These are phyloP conservation scores for Elegia similella DNA, from an alignment of 2,888 invertebrate species.

Conservation along the genomic window DNA sequence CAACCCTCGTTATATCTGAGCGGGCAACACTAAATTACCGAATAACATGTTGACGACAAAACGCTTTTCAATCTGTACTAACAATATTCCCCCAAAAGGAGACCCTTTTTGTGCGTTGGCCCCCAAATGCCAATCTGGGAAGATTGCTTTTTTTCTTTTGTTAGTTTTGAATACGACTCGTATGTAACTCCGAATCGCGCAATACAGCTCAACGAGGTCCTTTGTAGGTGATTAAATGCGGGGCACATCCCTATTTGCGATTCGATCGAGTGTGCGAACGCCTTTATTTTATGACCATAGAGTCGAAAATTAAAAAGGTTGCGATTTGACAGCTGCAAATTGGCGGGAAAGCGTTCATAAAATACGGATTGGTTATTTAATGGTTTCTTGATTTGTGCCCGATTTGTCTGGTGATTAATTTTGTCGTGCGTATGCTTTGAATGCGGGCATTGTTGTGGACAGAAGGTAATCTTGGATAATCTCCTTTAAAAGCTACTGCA, in stretches of 20 bases:
- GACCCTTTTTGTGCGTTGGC: conserved; percentile 57
- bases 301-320: conserved; percentile 22
- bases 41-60: conserved; percentile 80
- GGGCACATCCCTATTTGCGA: conserved; percentile 39
- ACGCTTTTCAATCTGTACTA: conserved; percentile 75
- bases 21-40: conserved; percentile 79
- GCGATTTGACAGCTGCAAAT: conserved; percentile 17
- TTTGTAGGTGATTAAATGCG: conserved; percentile 80
- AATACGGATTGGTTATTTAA: conserved; percentile 77
- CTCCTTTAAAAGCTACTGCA: conserved; percentile 1
- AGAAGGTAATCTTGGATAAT: conserved; percentile 13
- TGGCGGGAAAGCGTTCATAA: conserved; percentile 35
- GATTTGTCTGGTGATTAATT: conserved; percentile 74
- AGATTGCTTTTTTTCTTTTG: conserved; percentile 82
- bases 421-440: conserved; percentile 47
- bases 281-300: conserved; percentile 24
- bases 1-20: conserved; percentile 65
- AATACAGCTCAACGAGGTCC: conserved; percentile 48
- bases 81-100: conserved; percentile 64
- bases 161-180: conserved; percentile 76
- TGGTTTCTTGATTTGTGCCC: conserved; percentile 71
- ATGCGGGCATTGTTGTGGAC: conserved; percentile 26
- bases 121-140: conserved; percentile 79
- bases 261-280: conserved; percentile 18
- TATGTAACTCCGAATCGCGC: conserved; percentile 59